These are phyloP conservation scores for Petaurus breviceps DNA, from an alignment of 2,113 vertebrate genomes.

Conservation along the genomic window DNA sequence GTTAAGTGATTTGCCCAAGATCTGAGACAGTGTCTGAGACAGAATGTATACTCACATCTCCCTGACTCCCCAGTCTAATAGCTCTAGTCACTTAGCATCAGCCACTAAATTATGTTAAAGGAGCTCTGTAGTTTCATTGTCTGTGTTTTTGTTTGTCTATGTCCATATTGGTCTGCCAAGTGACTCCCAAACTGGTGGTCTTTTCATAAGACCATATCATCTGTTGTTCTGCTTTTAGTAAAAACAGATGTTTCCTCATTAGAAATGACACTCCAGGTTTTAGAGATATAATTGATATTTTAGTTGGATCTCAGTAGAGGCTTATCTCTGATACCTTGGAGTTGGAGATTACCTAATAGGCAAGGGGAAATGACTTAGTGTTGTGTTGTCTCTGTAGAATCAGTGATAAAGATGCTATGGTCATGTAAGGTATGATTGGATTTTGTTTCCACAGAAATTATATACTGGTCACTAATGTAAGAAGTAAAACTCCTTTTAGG, in stretches of 20 bases:
- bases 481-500: too few species aligned
- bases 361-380: neutral
- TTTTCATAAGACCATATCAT: rapidly evolving
- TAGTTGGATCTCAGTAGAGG: neutral
- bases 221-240: neutral
- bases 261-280: neutral
- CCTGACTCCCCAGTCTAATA: neutral
- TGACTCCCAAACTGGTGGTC: too few species aligned
- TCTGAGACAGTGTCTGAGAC: neutral
- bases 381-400: neutral
- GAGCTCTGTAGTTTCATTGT: neutral
- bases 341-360: neutral
- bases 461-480: too few species aligned
- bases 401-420: neutral
- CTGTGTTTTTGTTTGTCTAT: neutral
- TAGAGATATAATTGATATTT: neutral
- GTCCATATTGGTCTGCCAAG: neutral
- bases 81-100: neutral
- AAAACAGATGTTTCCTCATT: neutral
- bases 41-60: neutral
- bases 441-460: too few species aligned
- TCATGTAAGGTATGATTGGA: neutral
- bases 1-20: neutral
- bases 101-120: neutral
- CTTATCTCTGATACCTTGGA: neutral